Percentiles rank a stretch among this genome's conserved stretches.
Evolutionary conservation across 30 jellyfish, hydroid and myxozoan species (phyloP).

Genomic region (Pelagia noctiluca): DNA sequence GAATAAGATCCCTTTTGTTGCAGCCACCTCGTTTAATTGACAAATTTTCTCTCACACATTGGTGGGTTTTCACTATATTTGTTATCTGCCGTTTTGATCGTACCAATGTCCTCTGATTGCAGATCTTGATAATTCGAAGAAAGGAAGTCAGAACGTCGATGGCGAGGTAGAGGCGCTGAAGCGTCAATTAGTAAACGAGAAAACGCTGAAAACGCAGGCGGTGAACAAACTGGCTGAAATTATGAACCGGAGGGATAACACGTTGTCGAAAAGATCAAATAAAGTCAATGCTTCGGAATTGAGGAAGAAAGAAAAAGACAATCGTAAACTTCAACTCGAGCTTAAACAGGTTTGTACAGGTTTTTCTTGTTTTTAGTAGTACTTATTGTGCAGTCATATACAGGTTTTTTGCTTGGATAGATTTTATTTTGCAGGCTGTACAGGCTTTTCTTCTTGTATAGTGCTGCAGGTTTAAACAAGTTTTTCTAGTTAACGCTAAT

Average conservation of each 20-base stretch:
- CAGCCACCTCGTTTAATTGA: no score
- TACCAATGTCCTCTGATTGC: neutral
- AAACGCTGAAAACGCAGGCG: conserved; percentile 80
- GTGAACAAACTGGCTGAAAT: conserved; percentile 89
- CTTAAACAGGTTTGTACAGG: conserved; percentile 89
- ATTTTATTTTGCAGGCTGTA: no score
- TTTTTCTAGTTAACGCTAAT: no score
- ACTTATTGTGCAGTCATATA: no score
- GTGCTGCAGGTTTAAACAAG: no score
- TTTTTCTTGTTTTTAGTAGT: no score
- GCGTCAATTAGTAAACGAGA: conserved; percentile 64
- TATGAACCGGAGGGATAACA: conserved; percentile 78
- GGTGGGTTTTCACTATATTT: neutral
- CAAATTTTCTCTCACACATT: no score
- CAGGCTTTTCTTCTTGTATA: no score
- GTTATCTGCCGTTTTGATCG: neutral
- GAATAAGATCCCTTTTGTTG: no score
- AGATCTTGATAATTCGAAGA: conserved; percentile 71
- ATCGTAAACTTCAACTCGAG: conserved; percentile 71
- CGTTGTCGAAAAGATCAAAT: conserved; percentile 67
- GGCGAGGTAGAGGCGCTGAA: conserved; percentile 74
- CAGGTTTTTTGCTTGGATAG: no score
- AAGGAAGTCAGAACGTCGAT: conserved; percentile 51
- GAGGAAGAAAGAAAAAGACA: conserved; percentile 90
- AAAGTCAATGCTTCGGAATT: conserved; percentile 86